These are phyloP conservation scores for Alviniconcha strummeri DNA, from an alignment of 2,888 invertebrate species.

Conservation along the genomic window DNA sequence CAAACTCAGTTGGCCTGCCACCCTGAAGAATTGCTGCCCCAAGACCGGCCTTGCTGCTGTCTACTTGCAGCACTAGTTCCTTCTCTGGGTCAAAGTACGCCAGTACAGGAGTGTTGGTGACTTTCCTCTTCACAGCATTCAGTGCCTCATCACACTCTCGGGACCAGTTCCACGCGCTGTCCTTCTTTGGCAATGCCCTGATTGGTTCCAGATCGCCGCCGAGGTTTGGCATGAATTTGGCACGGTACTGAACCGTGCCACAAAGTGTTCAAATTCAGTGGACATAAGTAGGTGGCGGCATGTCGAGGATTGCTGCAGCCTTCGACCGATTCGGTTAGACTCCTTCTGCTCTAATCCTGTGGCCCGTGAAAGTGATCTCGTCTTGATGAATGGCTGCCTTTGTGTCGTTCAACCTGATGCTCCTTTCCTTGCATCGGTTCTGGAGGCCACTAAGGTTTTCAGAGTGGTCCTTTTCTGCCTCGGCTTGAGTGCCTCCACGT, in stretches of 20 bases:
- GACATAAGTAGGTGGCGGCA: conserved; percentile 38
- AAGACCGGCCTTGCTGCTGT: too few relatives aligned
- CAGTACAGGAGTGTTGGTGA: conserved; percentile 36
- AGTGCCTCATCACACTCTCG: conserved; percentile 41
- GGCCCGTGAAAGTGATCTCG: conserved; percentile 43
- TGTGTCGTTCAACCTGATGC: conserved; percentile 38
- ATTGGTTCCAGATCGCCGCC: conserved; percentile 27
- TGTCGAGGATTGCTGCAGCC: conserved; percentile 24
- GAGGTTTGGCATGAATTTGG: conserved; percentile 35
- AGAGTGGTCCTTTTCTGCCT: conserved; percentile 28
- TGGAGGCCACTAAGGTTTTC: conserved; percentile 22
- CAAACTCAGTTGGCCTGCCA: conserved; percentile 44
- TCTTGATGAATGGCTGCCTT: conserved; percentile 20
- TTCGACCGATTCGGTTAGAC: conserved; percentile 41
- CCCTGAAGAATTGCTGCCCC: conserved; percentile 36
- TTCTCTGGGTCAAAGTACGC: too few relatives aligned
- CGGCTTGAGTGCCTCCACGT: conserved; percentile 26
- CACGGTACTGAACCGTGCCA: conserved; percentile 46
- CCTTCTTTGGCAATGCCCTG: conserved; percentile 34
- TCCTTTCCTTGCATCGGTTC: conserved; percentile 29
- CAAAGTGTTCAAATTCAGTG: conserved; percentile 40
- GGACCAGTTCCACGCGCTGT: conserved; percentile 31
- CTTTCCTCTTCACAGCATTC: conserved; percentile 35
- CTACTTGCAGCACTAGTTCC: too few relatives aligned
- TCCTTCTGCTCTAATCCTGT: conserved; percentile 41